phyloP scores from a whole-genome alignment of 2,888 invertebrate genomes.

The Neelides folsomi region DNA sequence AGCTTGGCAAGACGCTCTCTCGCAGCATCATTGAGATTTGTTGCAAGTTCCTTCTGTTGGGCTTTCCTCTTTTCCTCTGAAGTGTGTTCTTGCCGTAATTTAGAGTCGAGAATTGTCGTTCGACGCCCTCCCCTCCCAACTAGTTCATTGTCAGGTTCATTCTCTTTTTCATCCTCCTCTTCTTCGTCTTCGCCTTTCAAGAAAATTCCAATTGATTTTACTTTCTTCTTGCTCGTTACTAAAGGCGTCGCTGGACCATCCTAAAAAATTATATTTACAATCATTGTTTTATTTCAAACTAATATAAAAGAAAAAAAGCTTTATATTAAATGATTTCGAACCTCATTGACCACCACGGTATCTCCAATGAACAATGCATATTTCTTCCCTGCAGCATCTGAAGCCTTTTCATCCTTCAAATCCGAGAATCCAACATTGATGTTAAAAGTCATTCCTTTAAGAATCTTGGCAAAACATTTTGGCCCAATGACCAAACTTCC shows the following conservation, averaged over 20 bases:
- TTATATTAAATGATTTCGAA: slow-evolving; percentile 34
- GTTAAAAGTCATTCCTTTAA: slow-evolving; percentile 94
- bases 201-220: slow-evolving; percentile 90
- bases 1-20: slow-evolving; percentile 81
- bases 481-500: slow-evolving; percentile 81
- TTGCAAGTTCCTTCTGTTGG: slow-evolving; percentile 88
- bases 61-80: slow-evolving; percentile 94
- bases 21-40: slow-evolving; percentile 80
- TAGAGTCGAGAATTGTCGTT: slow-evolving; percentile 82
- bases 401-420: slow-evolving; percentile 64
- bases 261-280: no score
- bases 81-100: slow-evolving; percentile 83
- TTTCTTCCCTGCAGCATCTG: slow-evolving; percentile 70
- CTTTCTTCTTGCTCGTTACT: slow-evolving; percentile 84
- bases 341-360: slow-evolving; percentile 88
- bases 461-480: slow-evolving; percentile 57
- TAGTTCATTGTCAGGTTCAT: slow-evolving; percentile 45
- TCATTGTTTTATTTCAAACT: not conserved
- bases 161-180: slow-evolving; percentile 63
- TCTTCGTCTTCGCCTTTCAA: slow-evolving; percentile 79
- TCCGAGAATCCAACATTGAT: slow-evolving; percentile 82
- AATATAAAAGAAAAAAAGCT: not conserved
- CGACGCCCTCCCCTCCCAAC: slow-evolving; percentile 69
- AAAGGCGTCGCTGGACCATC: slow-evolving; percentile 63
- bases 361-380: slow-evolving; percentile 94